Base-by-base conservation (phyloP, 2,113 vertebrate genomes). In the Pterocles gutturalis region DNA sequence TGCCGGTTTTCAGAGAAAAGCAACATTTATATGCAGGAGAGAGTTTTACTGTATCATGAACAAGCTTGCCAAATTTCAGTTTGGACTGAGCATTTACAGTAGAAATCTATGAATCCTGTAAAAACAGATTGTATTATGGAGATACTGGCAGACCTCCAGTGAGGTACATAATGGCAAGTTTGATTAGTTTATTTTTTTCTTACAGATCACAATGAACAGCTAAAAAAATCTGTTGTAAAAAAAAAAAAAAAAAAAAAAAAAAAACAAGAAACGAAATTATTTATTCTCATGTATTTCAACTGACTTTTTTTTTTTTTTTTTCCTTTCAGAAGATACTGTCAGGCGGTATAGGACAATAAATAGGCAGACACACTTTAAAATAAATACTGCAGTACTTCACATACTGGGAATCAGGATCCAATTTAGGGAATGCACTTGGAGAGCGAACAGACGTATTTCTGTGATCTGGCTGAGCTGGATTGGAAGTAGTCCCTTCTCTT, bases 31-130 rank as follows among this genome's bases (percentile, higher is more conserved):
- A 61, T 43, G 80, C 64, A 71, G 72, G 9, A 77, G 17, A 73
- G 62, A 84, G 17, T 34, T 54, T 45, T 86, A 55, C 53, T 73
- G 17, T 48, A 16, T 29, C 60, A 49, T 22, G 64, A 55, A 70
- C n/a, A 81, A 86, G n/a, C 85, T 78, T 81, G 90, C 85, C 79
- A 93, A 86, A 83, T 94, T 89, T 92, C 38, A 92, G n/a, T 65
- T 75, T 55, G 57, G 55, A 81, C 72, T 64, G 69, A 90, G 53
- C 69, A 87, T 61, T 92, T 94, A 75, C 83, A 78, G 93, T 34
- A 78, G 65, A 78, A 92, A 92, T 57, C 65, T 48, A 90, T 89
- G 72, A 93, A 93, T 82, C 45, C 55, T 84, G 61, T 43, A 87
- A 84, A 90, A 64, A 53, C 67, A 82, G 48, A 55, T 24, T 36